Conservation (phyloP, 2,113 vertebrate species). For the Polypterus bichir region DNA sequence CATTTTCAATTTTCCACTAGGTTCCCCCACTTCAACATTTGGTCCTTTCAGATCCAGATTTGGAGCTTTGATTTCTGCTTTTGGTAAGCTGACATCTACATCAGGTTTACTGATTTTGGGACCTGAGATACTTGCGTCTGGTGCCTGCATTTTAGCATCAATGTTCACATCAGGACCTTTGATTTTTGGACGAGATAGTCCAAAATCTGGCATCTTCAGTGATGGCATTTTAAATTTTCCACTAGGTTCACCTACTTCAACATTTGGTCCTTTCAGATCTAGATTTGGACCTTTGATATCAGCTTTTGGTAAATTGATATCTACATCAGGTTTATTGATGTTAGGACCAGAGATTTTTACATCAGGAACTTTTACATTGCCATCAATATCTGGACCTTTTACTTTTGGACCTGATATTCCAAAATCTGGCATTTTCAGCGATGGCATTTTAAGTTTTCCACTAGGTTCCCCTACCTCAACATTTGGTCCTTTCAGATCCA, state of each 20-base stretch:
- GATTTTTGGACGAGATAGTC: conserved; percentile 11
- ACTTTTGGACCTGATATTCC: not conserved
- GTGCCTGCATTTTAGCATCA: not conserved
- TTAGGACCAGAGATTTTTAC: conserved; percentile 27
- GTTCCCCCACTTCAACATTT: conserved; percentile 24
- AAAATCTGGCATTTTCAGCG: not conserved
- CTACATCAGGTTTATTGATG: not conserved
- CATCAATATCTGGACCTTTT: conserved; percentile 1
- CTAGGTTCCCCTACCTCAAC: conserved; percentile 1
- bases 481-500: conserved; percentile 5
- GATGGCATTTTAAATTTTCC: conserved; percentile 21
- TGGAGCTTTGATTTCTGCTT: not conserved
- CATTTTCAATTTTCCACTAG: conserved; percentile 21
- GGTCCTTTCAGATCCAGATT: conserved; percentile 22
- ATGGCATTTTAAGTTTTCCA: conserved; percentile 8
- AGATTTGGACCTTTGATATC: conserved; percentile 16
- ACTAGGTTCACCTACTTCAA: conserved; percentile 24
- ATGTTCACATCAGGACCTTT: conserved; percentile 3
- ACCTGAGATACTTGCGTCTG: conserved; percentile 3
- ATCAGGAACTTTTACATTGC: conserved; percentile 18
- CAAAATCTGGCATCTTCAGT: conserved; percentile 18
- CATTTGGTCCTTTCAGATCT: conserved; percentile 22
- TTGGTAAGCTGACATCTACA: not conserved
- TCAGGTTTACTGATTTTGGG: conserved; percentile 1
- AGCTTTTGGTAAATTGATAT: not conserved